These are phyloP conservation scores for Peromyscus melanophrys DNA, from an alignment of 2,797 vertebrate genomes.

Conservation along the genomic window DNA sequence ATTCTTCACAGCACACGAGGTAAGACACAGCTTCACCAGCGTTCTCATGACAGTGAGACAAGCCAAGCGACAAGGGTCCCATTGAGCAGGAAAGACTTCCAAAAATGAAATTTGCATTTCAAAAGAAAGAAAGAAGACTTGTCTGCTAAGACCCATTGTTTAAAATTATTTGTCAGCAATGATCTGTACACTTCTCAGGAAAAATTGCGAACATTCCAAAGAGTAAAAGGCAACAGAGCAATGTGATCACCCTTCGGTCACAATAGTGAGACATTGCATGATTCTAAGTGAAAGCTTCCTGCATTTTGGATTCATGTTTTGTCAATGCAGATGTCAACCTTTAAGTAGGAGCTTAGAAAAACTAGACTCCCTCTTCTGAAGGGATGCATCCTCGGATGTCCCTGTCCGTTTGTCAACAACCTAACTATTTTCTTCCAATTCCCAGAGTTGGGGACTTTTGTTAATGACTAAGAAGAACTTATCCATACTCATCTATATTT, in stretches of 20 bases:
- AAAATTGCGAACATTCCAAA: neutral
- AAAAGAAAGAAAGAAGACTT: constrained; percentile 65
- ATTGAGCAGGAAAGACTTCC: constrained; percentile 48
- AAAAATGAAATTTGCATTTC: constrained; percentile 77
- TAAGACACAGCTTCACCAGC: neutral
- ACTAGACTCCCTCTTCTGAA: neutral
- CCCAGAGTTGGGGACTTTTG: neutral
- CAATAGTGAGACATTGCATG: neutral
- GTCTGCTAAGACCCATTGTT: constrained; percentile 54
- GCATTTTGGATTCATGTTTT: neutral
- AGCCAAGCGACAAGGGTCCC: neutral
- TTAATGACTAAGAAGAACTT: neutral
- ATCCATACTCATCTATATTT: neutral
- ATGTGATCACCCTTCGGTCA: neutral
- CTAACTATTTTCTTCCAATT: neutral
- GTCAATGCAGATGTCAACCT: neutral
- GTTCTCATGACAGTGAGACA: constrained; percentile 21
- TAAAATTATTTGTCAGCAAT: constrained; percentile 57
- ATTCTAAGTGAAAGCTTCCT: neutral
- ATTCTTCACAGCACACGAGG: neutral
- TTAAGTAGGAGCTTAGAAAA: neutral
- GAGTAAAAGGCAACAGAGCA: neutral
- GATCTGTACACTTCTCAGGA: neutral
- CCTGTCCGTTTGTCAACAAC: neutral
- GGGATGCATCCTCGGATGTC: neutral